Percentiles rank a stretch among this genome's conserved stretches.
These are phyloP conservation scores for Iguana delicatissima DNA, from an alignment of 2,797 vertebrate species.

Conservation along the genomic window DNA sequence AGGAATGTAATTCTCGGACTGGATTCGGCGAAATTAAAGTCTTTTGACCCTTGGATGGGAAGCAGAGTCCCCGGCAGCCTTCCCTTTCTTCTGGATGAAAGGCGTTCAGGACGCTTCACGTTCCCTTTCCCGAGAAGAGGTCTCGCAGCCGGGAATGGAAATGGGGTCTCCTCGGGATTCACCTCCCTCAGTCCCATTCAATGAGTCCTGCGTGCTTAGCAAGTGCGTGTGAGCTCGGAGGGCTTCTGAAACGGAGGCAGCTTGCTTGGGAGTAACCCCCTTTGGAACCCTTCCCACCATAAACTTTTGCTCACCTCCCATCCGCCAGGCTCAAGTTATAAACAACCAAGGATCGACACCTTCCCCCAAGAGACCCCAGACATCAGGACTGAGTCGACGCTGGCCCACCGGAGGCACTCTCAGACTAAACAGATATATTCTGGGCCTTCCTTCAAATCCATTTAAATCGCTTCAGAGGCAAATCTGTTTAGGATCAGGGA, in stretches of 20 bases:
- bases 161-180: not conserved
- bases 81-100: not conserved
- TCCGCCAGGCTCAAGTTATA: too few species aligned
- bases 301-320: too few species aligned
- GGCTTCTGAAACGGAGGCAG: not conserved
- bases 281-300: too few species aligned
- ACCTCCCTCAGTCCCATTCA: too few species aligned
- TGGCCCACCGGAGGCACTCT: not conserved
- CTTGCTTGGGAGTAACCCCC: not conserved
- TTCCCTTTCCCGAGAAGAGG: not conserved
- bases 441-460: not conserved
- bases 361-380: not conserved
- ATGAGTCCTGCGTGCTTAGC: too few species aligned
- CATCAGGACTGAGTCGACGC: too few species aligned
- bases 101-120: too few species aligned
- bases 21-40: not conserved
- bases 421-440: not conserved
- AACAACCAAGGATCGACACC: too few species aligned
- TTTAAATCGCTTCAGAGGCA: not conserved
- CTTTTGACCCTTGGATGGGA: too few species aligned
- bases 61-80: too few species aligned
- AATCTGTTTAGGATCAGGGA: not conserved
- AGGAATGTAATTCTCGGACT: too few species aligned
- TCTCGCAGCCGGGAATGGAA: not conserved
- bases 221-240: not conserved